Base-by-base conservation (phyloP, 2,113 vertebrate genomes). In the Gavialis gangeticus region DNA sequence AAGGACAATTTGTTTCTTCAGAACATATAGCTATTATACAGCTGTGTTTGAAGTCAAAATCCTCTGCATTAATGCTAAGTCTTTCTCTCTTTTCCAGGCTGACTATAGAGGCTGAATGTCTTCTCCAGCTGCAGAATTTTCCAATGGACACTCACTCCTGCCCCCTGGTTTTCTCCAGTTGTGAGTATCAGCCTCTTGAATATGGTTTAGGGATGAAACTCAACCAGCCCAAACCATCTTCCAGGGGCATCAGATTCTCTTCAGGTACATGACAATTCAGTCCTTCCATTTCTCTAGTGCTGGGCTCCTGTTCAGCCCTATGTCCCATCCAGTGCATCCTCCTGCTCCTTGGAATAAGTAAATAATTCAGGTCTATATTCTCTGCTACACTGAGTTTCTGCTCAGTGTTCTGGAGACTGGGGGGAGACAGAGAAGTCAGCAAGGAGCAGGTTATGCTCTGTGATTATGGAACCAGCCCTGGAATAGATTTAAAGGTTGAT, bases 71-170 rank as follows among this genome's bases (percentile, higher is more conserved):
- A 88, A 58, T 64, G 81, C 28, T 77, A 75, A 88, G 90, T 77
- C 82, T 91, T 58, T 95, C 60, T 96, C 67, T 89, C 73, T 89
- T 84, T 97, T 95, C 82, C 97, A 99, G 99, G 97, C 97, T 99
- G 95, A 99, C 99, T 8, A 99, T 99, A 16, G 99, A 99, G 64
- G 99, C 99, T 80, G 99, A 99, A 96, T 99, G 99, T 94, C 98
- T 99, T 94, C 98, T 99, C 76, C 98, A 99, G 96, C 98, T 99
- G 76, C 98, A 99, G 98, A 99, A 99, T 98, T 99, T 99, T 92
- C 99, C 99, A 79, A 99, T 99, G 99, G 99, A 99, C 96, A 99
- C 99, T 91, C 99, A 99, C 93, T 99, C 99, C 83, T 99, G 99
- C 96, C 99, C 99, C 22, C 99, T 99, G 96, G 98, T 99, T 98